phyloP scores from a whole-genome alignment of 2,113 vertebrate species.

The Etia nguti region DNA sequence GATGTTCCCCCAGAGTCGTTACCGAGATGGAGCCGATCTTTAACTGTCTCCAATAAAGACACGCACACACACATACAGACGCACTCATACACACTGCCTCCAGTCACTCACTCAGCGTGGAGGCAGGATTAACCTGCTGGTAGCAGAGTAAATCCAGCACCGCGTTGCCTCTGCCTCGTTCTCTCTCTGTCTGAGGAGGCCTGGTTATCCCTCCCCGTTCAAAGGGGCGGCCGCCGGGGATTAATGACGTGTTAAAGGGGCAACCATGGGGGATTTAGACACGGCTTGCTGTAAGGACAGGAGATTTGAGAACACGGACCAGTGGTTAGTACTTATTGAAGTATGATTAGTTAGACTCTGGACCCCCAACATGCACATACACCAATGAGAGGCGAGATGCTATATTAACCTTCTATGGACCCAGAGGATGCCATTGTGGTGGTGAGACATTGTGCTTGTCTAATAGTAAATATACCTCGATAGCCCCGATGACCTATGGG shows the following conservation, averaged over 20 bases:
- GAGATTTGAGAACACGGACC: slow-evolving; percentile 56
- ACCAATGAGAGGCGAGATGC: slow-evolving; percentile 6
- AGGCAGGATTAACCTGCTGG: slow-evolving; percentile 65
- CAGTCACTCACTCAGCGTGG: slow-evolving; percentile 18
- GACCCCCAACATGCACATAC: not conserved
- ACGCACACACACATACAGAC: not conserved
- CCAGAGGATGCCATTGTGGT: not conserved
- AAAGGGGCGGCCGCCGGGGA: slow-evolving; percentile 53
- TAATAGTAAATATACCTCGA: slow-evolving; percentile 10
- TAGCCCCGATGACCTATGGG: slow-evolving; percentile 1
- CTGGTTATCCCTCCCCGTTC: slow-evolving; percentile 62
- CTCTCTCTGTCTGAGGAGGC: slow-evolving; percentile 51
- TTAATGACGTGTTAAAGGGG: slow-evolving; percentile 68
- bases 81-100: not conserved
- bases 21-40: slow-evolving; percentile 54
- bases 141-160: slow-evolving; percentile 47
- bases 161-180: slow-evolving; percentile 28
- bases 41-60: slow-evolving; percentile 63
- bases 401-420: slow-evolving; percentile 14
- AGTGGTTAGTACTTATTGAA: slow-evolving; percentile 52
- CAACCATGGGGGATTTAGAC: slow-evolving; percentile 54
- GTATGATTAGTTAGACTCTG: slow-evolving; percentile 46
- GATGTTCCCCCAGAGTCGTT: slow-evolving; percentile 61
- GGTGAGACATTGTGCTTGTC: not conserved
- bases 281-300: slow-evolving; percentile 54